Evolutionary conservation across 2,888 invertebrate species (phyloP), one percentile per base, ranked within the genome.

Genomic region (Acleris literana): DNA sequence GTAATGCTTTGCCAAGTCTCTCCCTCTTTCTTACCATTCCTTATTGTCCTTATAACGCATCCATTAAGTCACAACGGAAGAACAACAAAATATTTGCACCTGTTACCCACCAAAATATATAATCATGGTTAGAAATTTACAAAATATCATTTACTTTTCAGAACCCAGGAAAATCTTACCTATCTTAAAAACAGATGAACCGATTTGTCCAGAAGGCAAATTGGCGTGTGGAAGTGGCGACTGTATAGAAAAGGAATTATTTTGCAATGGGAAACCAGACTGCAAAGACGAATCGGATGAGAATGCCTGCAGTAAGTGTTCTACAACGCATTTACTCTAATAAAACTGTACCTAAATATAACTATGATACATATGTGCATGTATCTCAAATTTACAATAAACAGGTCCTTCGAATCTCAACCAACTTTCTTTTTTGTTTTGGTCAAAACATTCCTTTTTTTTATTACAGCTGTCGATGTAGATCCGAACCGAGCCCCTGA

Each of bases 211-310:
- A 17, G 97, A 97, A 79, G 97, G 97, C 64, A 97, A 98, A 93
- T 91, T 98, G 68, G 96, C 97, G 68, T 98, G 98, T 86, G 98
- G 98, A 70, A 97, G 96, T 87, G 97, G 97, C 71, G 98, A 98
- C 84, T 98, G 98, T 89, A 94, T 98, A 68, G 97, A 97, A 76
- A 97, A 96, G 88, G 97, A 97, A 81, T 93, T 98, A 64, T 98
- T 98, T 94, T 98, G 98, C 90, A 97, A 98, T 82, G 98, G 97
- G 80, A 97, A 97, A 88, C 94, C 96, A 60, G 98, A 98, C 84
- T 98, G 98, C 93, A 96, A 97, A 82, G 98, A 98, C 83, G 98
- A 97, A 84, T 98, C 98, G 61, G 98, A 98, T 83, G 98, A 98
- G 92, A 98, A 98, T 80, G 97, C 98, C 73, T 98, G 98, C 94